phyloP scores from a whole-genome alignment of 1,140 invertebrate species.

The Trichogramma pretiosum region DNA sequence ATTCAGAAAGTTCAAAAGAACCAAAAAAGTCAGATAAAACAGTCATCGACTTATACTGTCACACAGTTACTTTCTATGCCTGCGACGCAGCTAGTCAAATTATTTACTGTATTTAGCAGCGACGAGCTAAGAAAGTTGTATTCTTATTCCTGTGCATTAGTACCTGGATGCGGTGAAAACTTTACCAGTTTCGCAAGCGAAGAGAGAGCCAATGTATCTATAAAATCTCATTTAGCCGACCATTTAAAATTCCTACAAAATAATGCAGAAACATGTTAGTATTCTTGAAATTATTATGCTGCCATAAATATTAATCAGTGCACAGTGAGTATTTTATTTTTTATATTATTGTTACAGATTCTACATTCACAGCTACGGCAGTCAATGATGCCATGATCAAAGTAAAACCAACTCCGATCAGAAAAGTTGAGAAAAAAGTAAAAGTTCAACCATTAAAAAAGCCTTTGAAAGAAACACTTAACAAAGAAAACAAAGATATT shows the following conservation, averaged over 20 bases:
- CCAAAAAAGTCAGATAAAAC: constrained; percentile 28
- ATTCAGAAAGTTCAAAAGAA: no score
- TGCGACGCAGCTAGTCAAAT: constrained; percentile 47
- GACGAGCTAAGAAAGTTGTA: constrained; percentile 52
- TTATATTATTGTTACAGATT: constrained; percentile 25
- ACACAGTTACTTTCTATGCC: constrained; percentile 47
- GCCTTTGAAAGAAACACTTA: constrained; percentile 31
- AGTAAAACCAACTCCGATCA: constrained; percentile 29
- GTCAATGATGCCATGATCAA: constrained; percentile 29
- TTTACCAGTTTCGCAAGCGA: constrained; percentile 55
- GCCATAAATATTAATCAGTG: constrained; percentile 5
- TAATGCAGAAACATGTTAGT: constrained; percentile 33
- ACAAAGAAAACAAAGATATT: constrained; percentile 40
- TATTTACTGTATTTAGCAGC: constrained; percentile 49
- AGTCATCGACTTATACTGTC: constrained; percentile 35
- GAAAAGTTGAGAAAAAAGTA: constrained; percentile 27
- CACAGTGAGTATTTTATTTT: constrained; percentile 11
- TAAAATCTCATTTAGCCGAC: constrained; percentile 47
- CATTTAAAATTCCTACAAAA: constrained; percentile 44
- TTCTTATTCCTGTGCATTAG: constrained; percentile 48
- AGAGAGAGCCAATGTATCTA: constrained; percentile 45
- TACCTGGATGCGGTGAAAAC: constrained; percentile 42
- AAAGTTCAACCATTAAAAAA: constrained; percentile 31
- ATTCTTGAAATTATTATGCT: background rate
- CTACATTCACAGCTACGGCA: constrained; percentile 29